Evolutionary conservation across 1,140 invertebrate species (phyloP).

Genomic region (Brachionus angularis): DNA sequence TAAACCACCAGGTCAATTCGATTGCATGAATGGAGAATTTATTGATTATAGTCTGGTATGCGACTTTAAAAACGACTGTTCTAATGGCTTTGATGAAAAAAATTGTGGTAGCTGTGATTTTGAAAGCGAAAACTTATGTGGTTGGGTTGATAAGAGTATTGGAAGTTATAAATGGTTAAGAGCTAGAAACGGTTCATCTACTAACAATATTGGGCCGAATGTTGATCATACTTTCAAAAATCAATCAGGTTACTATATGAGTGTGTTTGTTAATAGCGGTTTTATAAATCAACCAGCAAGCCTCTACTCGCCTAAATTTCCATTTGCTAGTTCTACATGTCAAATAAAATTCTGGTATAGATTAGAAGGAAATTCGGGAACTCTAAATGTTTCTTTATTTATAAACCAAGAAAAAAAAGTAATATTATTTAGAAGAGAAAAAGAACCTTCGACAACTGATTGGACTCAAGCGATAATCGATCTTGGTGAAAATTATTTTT

Average conservation of each 20-base stretch:
- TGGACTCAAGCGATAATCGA: slow-evolving; percentile 48
- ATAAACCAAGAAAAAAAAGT: not conserved
- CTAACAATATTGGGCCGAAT: slow-evolving; percentile 44
- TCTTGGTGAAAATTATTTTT: no score
- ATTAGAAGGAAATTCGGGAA: slow-evolving; percentile 65
- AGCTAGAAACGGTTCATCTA: not conserved
- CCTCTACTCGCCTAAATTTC: slow-evolving; percentile 51
- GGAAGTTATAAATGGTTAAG: slow-evolving; percentile 51
- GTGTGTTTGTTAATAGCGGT: slow-evolving; percentile 12
- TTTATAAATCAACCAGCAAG: slow-evolving; percentile 61
- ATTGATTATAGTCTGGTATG: slow-evolving; percentile 47
- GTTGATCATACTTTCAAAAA: slow-evolving; percentile 44
- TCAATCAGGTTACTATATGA: slow-evolving; percentile 26
- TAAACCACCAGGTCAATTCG: slow-evolving; percentile 41
- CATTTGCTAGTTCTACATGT: slow-evolving; percentile 57
- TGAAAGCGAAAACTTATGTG: slow-evolving; percentile 49
- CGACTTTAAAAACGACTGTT: slow-evolving; percentile 51
- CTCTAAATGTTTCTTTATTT: slow-evolving; percentile 54
- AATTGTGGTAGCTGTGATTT: slow-evolving; percentile 54
- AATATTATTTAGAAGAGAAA: not conserved
- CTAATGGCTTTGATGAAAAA: slow-evolving; percentile 50
- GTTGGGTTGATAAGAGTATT: slow-evolving; percentile 52
- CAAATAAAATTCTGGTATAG: slow-evolving; percentile 70
- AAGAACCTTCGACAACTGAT: not conserved
- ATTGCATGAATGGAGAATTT: slow-evolving; percentile 47